phyloP scores from a whole-genome alignment of 2,113 vertebrate genomes.

The Crotalus horridus region DNA sequence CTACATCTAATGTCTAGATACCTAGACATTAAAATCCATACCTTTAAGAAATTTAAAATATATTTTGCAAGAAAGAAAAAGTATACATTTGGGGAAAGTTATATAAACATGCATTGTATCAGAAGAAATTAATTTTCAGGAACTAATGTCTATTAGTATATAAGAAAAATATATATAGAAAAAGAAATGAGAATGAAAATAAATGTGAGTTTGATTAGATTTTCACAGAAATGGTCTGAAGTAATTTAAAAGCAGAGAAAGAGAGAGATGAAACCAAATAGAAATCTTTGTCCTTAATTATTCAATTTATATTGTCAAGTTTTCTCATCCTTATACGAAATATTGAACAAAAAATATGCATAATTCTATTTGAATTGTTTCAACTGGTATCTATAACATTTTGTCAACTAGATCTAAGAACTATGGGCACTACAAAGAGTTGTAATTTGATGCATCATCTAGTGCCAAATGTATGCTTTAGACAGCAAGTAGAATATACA shows the following conservation, averaged over 20 bases:
- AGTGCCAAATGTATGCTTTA: not conserved
- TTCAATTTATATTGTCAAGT: not conserved
- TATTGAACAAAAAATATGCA: not conserved
- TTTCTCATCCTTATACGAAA: not conserved
- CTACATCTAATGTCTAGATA: not conserved
- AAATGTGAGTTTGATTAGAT: not conserved
- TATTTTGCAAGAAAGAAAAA: not conserved
- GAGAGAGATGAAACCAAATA: not conserved
- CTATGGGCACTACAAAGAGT: not conserved
- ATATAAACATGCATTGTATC: not conserved
- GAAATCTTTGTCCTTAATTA: not conserved
- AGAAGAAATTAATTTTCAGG: not conserved
- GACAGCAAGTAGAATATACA: not conserved
- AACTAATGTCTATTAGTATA: not conserved
- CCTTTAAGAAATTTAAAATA: not conserved
- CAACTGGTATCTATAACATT: not conserved
- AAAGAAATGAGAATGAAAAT: not conserved
- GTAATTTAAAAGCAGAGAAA: not conserved
- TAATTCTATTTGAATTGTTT: not conserved
- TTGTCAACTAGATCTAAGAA: not conserved
- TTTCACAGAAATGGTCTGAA: not conserved
- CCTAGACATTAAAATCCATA: not conserved
- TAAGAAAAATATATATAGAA: not conserved
- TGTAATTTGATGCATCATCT: not conserved
- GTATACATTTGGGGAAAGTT: not conserved